Evolutionary conservation across 92 coral and sea anemone genomes (phyloP), one percentile per base, ranked within the genome.

Genomic region (Actinostola sp.): DNA sequence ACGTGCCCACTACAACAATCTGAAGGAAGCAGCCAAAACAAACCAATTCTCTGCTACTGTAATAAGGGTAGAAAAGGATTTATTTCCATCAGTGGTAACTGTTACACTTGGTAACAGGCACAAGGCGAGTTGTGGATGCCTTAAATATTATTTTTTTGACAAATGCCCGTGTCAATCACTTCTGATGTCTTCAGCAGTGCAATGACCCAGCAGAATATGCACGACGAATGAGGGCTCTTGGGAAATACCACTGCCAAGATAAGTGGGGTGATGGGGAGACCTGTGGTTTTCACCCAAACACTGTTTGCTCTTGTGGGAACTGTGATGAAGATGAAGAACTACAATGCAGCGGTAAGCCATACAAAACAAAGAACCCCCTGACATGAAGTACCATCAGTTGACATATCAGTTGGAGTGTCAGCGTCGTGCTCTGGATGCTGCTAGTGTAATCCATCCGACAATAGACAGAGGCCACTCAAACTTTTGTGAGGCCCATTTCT

Each of bases 401-500:
- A 71, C 82, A 3, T 76, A 71, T 75, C 32, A 28, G 42, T 71
- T 80, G 0, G 88, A 89, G 55, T 89, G 90, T 27, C 77, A 67
- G 26, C 50, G 31, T 2, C 16, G 93, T 23, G 93, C 89, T 35
- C 14, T 21, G 6, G 75, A 77, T 44, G 89, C 89, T 19, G 63
- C 53, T 0, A 11, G 20, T 7, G 72, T 79, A 0, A 73, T 74
- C 19, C 86, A 78, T 42, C 86, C 86, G 5, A 64, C 7, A 8
- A 34, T 83, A 72, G 92, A 68, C 6, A 53, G 83, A 44, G 92
- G 88, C 0, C 85, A 78, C 12, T 77, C 92, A 12, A 76, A 70
- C 72, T 61, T 61, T 26, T 74, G 79, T 54, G 85, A 77, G 34
- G 82, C 84, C 28, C 82, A 86, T 26, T 81, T 75, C 65, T 46